Evolutionary conservation across 2,888 invertebrate genomes (phyloP), one percentile per base, ranked within the genome.

Genomic region (Pherbina coryleti): DNA sequence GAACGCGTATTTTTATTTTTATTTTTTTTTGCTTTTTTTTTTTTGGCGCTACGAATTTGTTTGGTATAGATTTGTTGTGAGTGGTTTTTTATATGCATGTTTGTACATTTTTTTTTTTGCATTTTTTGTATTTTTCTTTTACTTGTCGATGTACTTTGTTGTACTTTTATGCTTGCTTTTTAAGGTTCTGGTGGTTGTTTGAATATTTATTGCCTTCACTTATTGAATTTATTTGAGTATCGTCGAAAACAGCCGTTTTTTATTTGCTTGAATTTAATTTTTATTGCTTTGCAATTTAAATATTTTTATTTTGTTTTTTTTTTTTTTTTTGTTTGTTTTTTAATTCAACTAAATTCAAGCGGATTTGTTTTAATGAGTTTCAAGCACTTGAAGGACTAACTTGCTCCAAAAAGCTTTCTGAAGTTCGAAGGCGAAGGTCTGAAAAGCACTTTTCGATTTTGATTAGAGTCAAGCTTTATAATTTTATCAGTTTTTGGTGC

Each of bases 191-290:
- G 14, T 11, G 60, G 60, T 60, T 60, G 60, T 14, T 31, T n/a
- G 44, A 11, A 11, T 44, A 85, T 86, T 85, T 86, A 85, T 85
- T 84, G 84, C 85, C 81, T 81, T 84, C 84, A 85, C 83, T 85
- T 84, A 81, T 83, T 76, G 85, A 85, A 85, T 85, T 85, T 85
- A 85, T 85, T 84, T 85, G 79, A 74, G 82, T 85, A 57, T 85
- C 81, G 81, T 84, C 84, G 79, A 84, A 85, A 85, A 14, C 44
- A 44, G 11, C 44, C 44, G 44, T 44, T 44, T 44, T 44, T 44
- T 44, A 44, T 44, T 1, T 14, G 44, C 44, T 44, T 7, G 44
- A 44, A 44, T 44, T 44, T 44, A 44, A 44, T 44, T 44, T 44
- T 44, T 44, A 44, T 44, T 44, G 44, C 44, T 44, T 44, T 44